A percentile compares a stretch with the other conserved stretches of the same genome.
Evolutionary conservation across 2,113 vertebrate genomes (phyloP).

Genomic region (Rhea pennata): DNA sequence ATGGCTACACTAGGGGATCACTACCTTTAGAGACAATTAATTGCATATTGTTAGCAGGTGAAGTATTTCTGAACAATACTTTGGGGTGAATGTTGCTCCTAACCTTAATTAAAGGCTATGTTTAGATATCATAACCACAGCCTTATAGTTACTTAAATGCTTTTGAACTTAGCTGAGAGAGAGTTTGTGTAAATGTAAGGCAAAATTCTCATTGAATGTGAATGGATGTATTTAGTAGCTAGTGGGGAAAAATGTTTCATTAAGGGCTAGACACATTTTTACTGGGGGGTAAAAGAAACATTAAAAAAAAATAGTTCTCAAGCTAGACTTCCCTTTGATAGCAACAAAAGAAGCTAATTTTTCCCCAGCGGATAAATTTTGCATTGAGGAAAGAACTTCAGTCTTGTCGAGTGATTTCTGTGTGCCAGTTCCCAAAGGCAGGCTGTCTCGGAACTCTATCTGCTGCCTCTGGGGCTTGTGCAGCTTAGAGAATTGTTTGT

Average conservation of each 20-base stretch:
- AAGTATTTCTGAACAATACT: not conserved
- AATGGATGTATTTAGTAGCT: not conserved
- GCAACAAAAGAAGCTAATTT: not conserved
- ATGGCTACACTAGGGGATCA: not conserved
- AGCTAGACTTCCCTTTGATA: constrained; percentile 9
- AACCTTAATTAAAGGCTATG: not conserved
- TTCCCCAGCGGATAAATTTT: not conserved
- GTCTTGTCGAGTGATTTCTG: not conserved
- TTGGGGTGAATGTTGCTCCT: not conserved
- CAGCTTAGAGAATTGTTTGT: not conserved
- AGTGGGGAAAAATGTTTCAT: not conserved
- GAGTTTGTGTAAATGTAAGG: not conserved
- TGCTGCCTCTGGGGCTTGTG: not conserved
- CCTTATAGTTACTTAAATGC: not conserved
- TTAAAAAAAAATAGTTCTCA: not conserved
- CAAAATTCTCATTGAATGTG: constrained; percentile 11
- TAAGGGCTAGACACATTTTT: not conserved
- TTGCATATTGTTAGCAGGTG: not conserved
- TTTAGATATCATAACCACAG: not conserved
- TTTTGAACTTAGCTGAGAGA: not conserved
- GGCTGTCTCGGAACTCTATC: not conserved
- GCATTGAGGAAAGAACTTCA: not conserved
- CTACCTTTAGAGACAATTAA: not conserved
- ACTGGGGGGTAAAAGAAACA: not conserved
- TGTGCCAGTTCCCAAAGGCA: not conserved